Base-by-base conservation (phyloP, 37 sponge, comb jelly and placozoan species). In the Hexactinellida sp. region DNA sequence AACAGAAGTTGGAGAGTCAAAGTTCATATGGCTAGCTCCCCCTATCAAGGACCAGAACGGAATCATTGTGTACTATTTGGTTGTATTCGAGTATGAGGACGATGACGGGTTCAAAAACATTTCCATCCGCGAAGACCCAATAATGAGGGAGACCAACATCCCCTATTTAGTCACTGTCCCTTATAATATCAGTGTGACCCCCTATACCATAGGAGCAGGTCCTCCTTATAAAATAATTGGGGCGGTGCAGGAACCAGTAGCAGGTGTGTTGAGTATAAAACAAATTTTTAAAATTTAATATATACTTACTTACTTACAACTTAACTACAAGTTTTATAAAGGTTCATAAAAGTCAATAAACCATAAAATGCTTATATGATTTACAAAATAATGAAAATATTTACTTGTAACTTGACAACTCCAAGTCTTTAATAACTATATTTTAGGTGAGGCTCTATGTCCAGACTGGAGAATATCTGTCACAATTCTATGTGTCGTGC, bases 131-230 rank as follows among this genome's bases (percentile, higher is more conserved):
- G 76, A 25, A 1, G 21, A 25, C 21, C 76, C 76, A 32, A 63
- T 63, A n/a, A 63, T 21, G 1, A 10, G 28, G 30, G 30, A 63
- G 5, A n/a, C 13, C 21, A 63, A 3, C 25, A 63, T 63, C 30
- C 76, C 76, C 3, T 63, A 23, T 63, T 21, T 32, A 23, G 76
- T 63, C 1, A 63, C 76, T 3, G 5, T 63, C 30, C 76, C 76
- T 63, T 63, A 63, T n/a, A 63, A 63, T 23, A n/a, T 63, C 25
- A 32, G 19, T 25, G 76, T 63, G 25, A n/a, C 30, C 3, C 76
- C 76, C 5, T 63, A 63, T 23, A 63, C 76, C 32, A 63, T 63
- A 25, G 76, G 76, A 63, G 76, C 76, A 63, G 76, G 76, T 21
- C 30, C 30, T 1, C 5, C 76, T 7, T 10, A 10, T 7, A 32